Percentiles rank a stretch among this genome's conserved stretches.
Evolutionary conservation across 1,140 invertebrate genomes (phyloP).

Genomic region (Lucilia cuprina): DNA sequence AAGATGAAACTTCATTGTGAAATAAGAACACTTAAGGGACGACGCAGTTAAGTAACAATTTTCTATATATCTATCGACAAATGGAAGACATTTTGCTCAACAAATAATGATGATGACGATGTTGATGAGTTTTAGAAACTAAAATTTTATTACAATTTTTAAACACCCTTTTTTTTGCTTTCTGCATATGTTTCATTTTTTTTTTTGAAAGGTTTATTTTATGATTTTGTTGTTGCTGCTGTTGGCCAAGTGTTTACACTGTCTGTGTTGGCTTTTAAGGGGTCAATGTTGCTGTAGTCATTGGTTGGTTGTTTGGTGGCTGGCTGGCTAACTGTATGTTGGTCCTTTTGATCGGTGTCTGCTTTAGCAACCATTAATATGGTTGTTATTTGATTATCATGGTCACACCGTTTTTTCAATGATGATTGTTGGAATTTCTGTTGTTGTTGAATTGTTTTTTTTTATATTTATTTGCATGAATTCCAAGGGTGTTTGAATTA

Average conservation of each 20-base stretch:
- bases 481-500: not conserved
- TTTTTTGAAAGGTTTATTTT: too few relatives aligned
- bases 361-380: not conserved
- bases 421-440: not conserved
- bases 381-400: not conserved
- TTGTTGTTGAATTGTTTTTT: not conserved
- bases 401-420: not conserved
- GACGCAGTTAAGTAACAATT: too few relatives aligned
- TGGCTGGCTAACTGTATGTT: not conserved
- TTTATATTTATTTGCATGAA: not conserved
- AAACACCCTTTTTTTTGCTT: not conserved
- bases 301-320: not conserved
- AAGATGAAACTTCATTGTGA: not conserved
- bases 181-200: not conserved
- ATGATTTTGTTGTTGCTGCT: not conserved
- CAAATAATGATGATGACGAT: not conserved
- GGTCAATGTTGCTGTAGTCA: not conserved
- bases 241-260: not conserved
- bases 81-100: not conserved
- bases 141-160: not conserved
- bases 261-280: not conserved
- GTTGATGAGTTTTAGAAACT: not conserved
- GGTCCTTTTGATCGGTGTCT: not conserved
- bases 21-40: not conserved
- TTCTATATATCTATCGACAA: too few relatives aligned